Percentiles rank a stretch among this genome's conserved stretches.
Evolutionary conservation across 2,797 vertebrate species (phyloP).

Genomic region (Thamnophis elegans): DNA sequence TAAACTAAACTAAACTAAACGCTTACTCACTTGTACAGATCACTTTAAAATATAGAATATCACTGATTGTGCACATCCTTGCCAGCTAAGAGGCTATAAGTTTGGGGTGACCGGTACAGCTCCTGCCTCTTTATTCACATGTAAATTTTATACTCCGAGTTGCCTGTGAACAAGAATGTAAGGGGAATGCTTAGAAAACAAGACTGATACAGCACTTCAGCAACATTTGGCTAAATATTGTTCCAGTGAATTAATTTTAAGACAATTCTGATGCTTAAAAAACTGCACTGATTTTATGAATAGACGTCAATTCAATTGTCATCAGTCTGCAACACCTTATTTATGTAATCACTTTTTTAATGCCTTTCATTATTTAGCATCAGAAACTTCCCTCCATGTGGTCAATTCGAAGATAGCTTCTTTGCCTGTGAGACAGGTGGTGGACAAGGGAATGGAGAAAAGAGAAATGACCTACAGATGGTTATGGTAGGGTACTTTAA

Average conservation of each 20-base stretch:
- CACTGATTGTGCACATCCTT: neutral
- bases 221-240: conserved; percentile 27
- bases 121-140: neutral
- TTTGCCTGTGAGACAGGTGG: conserved; percentile 21
- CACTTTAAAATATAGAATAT: neutral
- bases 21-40: no score
- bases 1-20: no score
- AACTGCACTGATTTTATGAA: neutral
- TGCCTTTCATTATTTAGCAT: conserved; percentile 24
- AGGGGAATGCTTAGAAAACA: conserved; percentile 32
- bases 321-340: neutral
- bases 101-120: neutral
- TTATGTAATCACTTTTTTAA: conserved; percentile 18
- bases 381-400: conserved; percentile 15
- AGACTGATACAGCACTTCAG: conserved; percentile 20
- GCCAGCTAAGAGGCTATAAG: neutral
- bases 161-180: neutral
- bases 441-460: neutral
- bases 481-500: conserved; percentile 25
- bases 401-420: neutral
- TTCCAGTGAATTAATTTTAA: neutral
- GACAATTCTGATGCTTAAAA: neutral
- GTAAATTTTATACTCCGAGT: neutral
- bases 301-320: conserved; percentile 15
- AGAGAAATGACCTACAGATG: conserved; percentile 46